Evolutionary conservation across 1,140 invertebrate genomes (phyloP).

Genomic region (Caenorhabditis briggsae): DNA sequence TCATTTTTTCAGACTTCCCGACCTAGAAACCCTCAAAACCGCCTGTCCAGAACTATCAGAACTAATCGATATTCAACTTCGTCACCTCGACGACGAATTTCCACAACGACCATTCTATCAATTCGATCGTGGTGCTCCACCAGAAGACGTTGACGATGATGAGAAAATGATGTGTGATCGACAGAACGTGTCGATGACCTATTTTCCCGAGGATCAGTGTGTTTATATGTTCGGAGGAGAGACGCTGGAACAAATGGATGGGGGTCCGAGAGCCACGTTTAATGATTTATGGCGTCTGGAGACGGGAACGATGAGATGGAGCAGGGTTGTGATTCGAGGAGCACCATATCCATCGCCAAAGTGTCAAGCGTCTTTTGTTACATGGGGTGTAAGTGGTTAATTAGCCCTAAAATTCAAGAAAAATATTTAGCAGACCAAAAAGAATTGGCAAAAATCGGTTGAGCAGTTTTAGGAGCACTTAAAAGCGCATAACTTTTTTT

Average conservation of each 20-base stretch:
- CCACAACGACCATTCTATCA: background rate
- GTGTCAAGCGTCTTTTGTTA: slow-evolving; percentile 11
- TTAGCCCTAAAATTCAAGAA: background rate
- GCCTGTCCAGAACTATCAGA: slow-evolving; percentile 9
- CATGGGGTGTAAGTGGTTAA: slow-evolving; percentile 1
- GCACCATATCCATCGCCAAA: slow-evolving; percentile 47
- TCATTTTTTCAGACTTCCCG: background rate
- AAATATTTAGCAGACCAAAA: too few relatives aligned
- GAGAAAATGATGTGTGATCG: background rate
- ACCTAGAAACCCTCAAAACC: background rate
- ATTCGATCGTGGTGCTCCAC: background rate
- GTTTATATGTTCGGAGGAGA: slow-evolving; percentile 24
- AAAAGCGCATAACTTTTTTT: too few relatives aligned
- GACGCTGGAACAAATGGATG: background rate
- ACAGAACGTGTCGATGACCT: background rate
- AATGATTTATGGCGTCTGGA: slow-evolving; percentile 55
- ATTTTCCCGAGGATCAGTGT: background rate
- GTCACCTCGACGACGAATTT: background rate
- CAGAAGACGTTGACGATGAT: background rate
- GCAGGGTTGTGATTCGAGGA: background rate
- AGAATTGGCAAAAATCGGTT: too few relatives aligned
- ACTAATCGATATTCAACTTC: background rate
- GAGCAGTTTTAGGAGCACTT: too few relatives aligned
- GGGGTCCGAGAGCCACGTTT: background rate
- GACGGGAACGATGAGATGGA: slow-evolving; percentile 18